A percentile compares a stretch with the other conserved stretches of the same genome.
These are phyloP conservation scores for Ectemnius continuus DNA, from an alignment of 2,888 invertebrate species.

Conservation along the genomic window DNA sequence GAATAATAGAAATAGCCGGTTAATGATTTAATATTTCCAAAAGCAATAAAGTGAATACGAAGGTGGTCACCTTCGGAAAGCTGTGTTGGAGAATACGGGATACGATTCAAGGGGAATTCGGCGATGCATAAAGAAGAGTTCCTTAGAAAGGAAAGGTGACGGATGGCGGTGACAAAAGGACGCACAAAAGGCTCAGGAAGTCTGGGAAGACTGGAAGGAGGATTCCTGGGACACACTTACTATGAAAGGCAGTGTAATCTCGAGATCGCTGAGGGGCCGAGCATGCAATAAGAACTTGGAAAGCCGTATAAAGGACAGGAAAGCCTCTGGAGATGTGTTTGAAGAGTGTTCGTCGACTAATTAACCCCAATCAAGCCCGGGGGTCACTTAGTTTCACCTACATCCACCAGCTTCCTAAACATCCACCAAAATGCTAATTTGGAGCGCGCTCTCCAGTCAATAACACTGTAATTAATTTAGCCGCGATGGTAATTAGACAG, in stretches of 20 bases:
- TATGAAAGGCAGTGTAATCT: constrained; percentile 45
- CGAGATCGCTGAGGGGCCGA: constrained; percentile 16
- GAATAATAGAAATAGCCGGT: too few relatives aligned
- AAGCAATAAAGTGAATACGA: too few relatives aligned
- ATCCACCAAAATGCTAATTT: neutral
- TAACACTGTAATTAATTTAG: neutral
- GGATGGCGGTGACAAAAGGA: constrained; percentile 16
- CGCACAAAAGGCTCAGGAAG: constrained; percentile 14
- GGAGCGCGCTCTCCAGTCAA: neutral
- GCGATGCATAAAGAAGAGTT: neutral
- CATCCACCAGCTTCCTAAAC: neutral
- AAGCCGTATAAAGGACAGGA: constrained; percentile 20
- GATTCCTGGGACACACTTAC: constrained; percentile 45
- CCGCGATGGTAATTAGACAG: too few relatives aligned
- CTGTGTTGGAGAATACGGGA: neutral
- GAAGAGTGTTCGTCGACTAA: constrained; percentile 25
- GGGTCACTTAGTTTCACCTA: constrained; percentile 1
- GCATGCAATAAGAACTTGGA: constrained; percentile 29
- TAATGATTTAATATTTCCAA: too few relatives aligned
- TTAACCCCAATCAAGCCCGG: constrained; percentile 25
- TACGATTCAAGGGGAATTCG: neutral
- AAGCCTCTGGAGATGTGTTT: constrained; percentile 20
- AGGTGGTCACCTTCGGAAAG: neutral
- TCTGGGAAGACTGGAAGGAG: constrained; percentile 23
- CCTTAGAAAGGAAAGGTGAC: constrained; percentile 3